Percentiles rank a stretch among this genome's conserved stretches.
Evolutionary conservation across 2,797 vertebrate genomes (phyloP).

Genomic region (Diceros bicornis): DNA sequence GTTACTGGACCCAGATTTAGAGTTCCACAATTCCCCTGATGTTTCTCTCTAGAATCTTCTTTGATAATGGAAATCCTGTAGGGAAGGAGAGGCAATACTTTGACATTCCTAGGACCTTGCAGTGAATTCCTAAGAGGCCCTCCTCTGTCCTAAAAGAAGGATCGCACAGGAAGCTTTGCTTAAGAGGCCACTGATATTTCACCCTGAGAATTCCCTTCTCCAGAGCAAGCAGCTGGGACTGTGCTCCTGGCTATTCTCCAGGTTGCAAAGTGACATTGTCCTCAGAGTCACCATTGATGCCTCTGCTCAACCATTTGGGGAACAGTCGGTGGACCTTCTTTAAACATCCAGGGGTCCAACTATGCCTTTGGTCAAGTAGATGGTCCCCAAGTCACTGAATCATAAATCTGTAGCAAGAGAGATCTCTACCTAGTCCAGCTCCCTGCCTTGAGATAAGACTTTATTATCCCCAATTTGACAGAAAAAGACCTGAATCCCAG

Average conservation of each 20-base stretch:
- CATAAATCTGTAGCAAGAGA: conserved; percentile 1
- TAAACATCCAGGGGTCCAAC: not conserved
- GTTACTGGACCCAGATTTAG: not conserved
- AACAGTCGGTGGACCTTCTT: not conserved
- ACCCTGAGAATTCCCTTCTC: not conserved
- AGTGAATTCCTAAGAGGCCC: conserved; percentile 27
- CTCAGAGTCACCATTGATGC: not conserved
- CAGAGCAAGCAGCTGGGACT: not conserved
- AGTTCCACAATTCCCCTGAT: not conserved
- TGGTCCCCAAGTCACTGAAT: not conserved
- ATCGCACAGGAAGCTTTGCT: not conserved
- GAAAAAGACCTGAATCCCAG: conserved; percentile 37
- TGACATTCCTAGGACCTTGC: not conserved
- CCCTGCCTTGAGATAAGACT: conserved; percentile 1
- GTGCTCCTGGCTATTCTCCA: not conserved
- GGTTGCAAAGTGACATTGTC: not conserved
- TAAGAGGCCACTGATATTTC: not conserved
- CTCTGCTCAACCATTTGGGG: not conserved
- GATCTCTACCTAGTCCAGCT: not conserved
- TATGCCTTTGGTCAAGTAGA: not conserved
- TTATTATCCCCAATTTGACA: conserved; percentile 57
- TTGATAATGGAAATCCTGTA: not conserved
- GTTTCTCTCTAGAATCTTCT: not conserved
- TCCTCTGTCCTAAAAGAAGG: not conserved
- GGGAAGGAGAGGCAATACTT: not conserved